Evolutionary conservation across 2,888 invertebrate species (phyloP).

Genomic region (Lasioglossum villosulum): DNA sequence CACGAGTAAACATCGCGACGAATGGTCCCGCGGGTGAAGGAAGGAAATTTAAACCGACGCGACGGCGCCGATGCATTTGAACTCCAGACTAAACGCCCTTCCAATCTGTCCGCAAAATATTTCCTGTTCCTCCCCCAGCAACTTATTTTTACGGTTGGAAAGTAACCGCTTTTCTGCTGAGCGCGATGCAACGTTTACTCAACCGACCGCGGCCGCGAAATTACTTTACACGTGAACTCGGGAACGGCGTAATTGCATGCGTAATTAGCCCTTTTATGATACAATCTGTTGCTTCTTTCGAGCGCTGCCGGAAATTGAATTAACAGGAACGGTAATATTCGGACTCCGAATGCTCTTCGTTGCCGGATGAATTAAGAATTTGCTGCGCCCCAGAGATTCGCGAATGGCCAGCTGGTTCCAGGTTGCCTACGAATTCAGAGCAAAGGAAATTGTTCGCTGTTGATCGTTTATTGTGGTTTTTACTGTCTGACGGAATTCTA

Average conservation of each 20-base stretch:
- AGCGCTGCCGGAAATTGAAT: constrained; percentile 17
- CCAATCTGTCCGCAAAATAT: constrained; percentile 58
- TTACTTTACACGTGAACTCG: constrained; percentile 24
- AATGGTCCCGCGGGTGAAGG: constrained; percentile 68
- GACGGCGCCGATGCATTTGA: constrained; percentile 47
- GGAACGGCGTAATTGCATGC: constrained; percentile 36
- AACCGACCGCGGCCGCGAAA: constrained; percentile 4
- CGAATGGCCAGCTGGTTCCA: not conserved
- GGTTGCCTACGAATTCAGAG: not conserved
- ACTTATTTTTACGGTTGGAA: constrained; percentile 41
- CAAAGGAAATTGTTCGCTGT: not conserved
- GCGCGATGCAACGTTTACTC: constrained; percentile 6
- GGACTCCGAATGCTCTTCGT: not conserved
- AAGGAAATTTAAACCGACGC: constrained; percentile 59
- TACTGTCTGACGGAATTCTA: not conserved
- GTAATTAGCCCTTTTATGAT: constrained; percentile 47
- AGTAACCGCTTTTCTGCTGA: not conserved
- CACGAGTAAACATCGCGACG: constrained; percentile 73
- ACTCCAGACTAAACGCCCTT: constrained; percentile 50
- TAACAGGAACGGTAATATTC: constrained; percentile 11
- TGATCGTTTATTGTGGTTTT: not conserved
- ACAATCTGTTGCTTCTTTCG: constrained; percentile 32
- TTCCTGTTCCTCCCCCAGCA: constrained; percentile 13
- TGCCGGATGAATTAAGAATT: constrained; percentile 19
- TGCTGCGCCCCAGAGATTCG: not conserved